Conservation (phyloP, 2,113 vertebrate species). For the Verasper variegatus region DNA sequence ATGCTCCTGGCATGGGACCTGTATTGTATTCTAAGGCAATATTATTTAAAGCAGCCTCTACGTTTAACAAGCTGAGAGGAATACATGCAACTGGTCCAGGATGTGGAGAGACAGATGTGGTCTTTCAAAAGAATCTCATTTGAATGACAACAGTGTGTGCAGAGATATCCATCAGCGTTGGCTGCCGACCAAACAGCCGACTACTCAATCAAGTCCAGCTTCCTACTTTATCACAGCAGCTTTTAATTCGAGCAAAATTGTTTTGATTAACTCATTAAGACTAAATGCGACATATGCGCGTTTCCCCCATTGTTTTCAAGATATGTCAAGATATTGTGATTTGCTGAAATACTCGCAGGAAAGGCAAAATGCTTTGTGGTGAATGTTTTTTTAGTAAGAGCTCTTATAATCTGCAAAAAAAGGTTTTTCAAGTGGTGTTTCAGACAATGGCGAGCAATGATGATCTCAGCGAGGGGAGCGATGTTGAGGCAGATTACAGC, state of each 20-base stretch:
- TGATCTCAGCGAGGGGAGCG: too few species aligned
- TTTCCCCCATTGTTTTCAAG: too few species aligned
- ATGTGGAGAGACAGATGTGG: background rate
- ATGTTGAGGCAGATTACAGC: too few species aligned
- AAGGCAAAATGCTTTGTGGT: too few species aligned
- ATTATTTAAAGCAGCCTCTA: background rate
- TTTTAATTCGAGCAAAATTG: background rate
- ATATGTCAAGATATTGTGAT: too few species aligned
- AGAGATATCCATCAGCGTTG: background rate
- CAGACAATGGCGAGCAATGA: too few species aligned
- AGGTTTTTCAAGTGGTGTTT: too few species aligned
- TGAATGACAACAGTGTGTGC: background rate
- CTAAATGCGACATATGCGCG: too few species aligned
- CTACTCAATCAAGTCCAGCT: background rate
- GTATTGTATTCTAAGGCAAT: too few species aligned
- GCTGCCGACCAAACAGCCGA: background rate
- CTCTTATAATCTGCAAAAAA: too few species aligned
- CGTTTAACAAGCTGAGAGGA: background rate
- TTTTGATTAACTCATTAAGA: background rate
- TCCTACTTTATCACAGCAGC: background rate
- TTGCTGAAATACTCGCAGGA: too few species aligned
- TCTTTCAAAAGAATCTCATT: background rate
- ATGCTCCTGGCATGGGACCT: background rate
- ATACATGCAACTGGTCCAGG: background rate
- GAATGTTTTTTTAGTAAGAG: too few species aligned